Base-by-base conservation (phyloP, 2,888 invertebrate genomes). In the Chrysina gloriosa region DNA sequence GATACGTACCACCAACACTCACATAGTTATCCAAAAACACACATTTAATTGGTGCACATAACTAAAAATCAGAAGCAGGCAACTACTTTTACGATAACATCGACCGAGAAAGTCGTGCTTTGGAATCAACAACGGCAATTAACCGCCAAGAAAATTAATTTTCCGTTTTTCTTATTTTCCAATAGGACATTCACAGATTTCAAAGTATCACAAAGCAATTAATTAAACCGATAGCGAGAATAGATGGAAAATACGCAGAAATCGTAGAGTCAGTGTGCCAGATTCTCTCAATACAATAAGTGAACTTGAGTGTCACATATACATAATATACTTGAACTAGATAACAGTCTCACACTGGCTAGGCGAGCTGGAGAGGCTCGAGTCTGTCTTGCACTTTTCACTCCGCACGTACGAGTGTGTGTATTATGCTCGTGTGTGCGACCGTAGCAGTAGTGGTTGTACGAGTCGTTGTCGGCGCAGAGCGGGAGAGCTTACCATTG, bases 301-400 rank as follows among this genome's bases (percentile, higher is more conserved):
- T 58, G 58, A 58, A 58, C 58, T 58, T 58, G 58, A 58, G 58
- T 58, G 58, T 58, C 58, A 58, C 58, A 58, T 39, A 58, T 50
- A 50, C 50, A 50, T 58, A 58, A 58, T 65, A 65, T 65, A 65
- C 65, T 65, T 65, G 65, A 65, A 65, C 65, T 65, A 65, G 65
- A 52, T 65, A 65, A 63, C 42, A 36, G 42, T 48, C 48, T 48
- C 34, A 63, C 39, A 48, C 48, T 39, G 50, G 45, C 39, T 47
- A 63, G 48, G 63, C 34, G 36, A 48, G 50, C 14, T 23, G 45
- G 45, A 27, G 47, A 34, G 25, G 42, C n/a, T 21, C 54, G 29
- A 31, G 19, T 34, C 16, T 36, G 54, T 54, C 34, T 36, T 34
- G 54, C 34, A 54, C 58, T 58, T 58, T 58, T 58, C 39, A 39